phyloP scores from a whole-genome alignment of 2,797 vertebrate genomes.

The Epinephelus malabaricus region DNA sequence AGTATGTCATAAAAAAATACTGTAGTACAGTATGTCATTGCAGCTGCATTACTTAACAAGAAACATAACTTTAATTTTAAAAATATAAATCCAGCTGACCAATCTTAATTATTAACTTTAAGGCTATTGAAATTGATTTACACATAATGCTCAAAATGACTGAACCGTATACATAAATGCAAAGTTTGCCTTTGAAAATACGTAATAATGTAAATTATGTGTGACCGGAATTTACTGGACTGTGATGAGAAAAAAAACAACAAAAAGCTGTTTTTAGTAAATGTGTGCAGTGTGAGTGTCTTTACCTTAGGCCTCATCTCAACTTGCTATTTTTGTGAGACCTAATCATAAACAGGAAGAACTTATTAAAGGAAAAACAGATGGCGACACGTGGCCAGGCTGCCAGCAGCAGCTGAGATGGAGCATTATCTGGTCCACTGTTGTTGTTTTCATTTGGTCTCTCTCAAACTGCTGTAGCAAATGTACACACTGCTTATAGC shows the following conservation, averaged over 20 bases:
- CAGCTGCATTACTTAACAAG: background rate
- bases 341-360: background rate
- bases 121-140: background rate
- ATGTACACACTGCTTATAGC: slow-evolving; percentile 14
- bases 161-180: background rate
- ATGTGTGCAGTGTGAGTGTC: background rate
- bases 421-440: background rate
- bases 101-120: background rate
- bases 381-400: background rate
- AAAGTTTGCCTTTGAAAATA: background rate
- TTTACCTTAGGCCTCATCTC: background rate
- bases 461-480: slow-evolving; percentile 20
- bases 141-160: background rate
- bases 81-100: background rate
- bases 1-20: no score
- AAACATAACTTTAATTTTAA: background rate
- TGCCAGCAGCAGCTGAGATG: slow-evolving; percentile 15
- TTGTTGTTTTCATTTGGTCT: slow-evolving; percentile 18
- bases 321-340: background rate
- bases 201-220: background rate
- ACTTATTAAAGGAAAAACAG: background rate
- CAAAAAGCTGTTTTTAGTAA: background rate
- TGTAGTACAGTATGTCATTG: no score
- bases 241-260: background rate
- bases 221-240: no score